A percentile compares a stretch with the other conserved stretches of the same genome.
Evolutionary conservation across 2,113 vertebrate genomes (phyloP).

Genomic region (Pterophyllum scalare): DNA sequence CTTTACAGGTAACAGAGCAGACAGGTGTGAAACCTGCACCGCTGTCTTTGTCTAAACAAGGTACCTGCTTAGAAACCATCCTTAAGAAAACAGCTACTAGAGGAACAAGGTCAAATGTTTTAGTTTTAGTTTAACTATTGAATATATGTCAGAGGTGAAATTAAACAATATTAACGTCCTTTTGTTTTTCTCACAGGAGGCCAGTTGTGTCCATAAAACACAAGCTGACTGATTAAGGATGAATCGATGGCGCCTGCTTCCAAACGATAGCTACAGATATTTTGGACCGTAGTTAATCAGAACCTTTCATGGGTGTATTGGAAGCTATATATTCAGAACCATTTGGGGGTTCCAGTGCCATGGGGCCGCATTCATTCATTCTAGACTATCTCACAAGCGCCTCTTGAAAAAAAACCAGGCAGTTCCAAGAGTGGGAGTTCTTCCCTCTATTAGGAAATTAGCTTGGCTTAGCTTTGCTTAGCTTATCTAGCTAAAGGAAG

Average conservation of each 20-base stretch:
- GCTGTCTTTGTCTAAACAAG: neutral
- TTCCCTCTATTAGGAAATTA: neutral
- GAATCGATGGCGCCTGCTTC: neutral
- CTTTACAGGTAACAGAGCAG: neutral
- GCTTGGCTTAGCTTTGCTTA: neutral
- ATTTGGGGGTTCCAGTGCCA: neutral
- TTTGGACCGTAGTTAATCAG: neutral
- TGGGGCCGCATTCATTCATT: neutral
- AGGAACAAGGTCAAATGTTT: neutral
- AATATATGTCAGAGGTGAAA: neutral
- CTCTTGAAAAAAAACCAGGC: neutral
- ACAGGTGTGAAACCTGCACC: neutral
- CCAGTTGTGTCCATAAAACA: neutral
- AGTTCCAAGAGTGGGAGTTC: neutral
- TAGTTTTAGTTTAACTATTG: neutral
- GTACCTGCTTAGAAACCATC: neutral
- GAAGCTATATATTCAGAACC: neutral
- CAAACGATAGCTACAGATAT: neutral
- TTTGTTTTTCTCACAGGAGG: neutral
- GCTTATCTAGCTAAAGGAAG: neutral
- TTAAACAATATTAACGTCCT: rapidly evolving
- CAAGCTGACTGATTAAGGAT: too few relatives aligned
- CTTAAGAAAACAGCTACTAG: neutral
- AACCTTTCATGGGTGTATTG: neutral
- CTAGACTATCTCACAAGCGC: neutral